Evolutionary conservation across 2,888 invertebrate species (phyloP), one percentile per base, ranked within the genome.

Genomic region (Synanthedon formicaeformis): DNA sequence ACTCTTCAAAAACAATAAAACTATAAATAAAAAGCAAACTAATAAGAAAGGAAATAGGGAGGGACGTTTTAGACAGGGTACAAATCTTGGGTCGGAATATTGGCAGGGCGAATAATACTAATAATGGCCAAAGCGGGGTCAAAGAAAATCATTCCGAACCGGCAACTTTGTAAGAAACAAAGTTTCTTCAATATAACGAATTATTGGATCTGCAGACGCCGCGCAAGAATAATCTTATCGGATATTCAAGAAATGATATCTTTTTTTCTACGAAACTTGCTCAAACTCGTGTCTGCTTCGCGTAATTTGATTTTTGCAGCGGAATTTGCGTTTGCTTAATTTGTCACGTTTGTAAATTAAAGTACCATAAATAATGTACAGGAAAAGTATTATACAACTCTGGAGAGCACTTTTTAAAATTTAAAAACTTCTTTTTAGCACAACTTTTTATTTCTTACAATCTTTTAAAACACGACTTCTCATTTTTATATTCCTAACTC

Each of bases 181-280:
- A 81, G 66, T 81, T 81, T 80, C 74, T 80, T 79, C 76, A 78
- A 79, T 78, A 78, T 79, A 78, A 81, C 78, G 79, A 82, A 82
- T 83, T 81, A 83, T 83, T 83, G 78, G 80, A 80, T 78, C 73
- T 75, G 67, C 69, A 71, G 75, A 73, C 73, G 72, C 67, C 73
- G 71, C 66, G 63, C 56, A 57, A 63, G 66, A 67, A 69, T 69
- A 70, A 69, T 69, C 66, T 67, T 73, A 74, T 76, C 73, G 72
- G 71, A 76, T 73, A 68, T 73, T 68, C 61, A 65, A 60, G 61
- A 62, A 34, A 60, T 75, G 74, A 80, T 79, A 74, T 76, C 71
- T 70, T 71, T 75, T 68, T 73, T 69, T 62, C 53, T 63, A 63
- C 55, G 55, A 58, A 65, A 60, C 61, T 50, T 50, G n/a, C n/a